Evolutionary conservation across 2,888 invertebrate species (phyloP).

Genomic region (Caenorhabditis afra): DNA sequence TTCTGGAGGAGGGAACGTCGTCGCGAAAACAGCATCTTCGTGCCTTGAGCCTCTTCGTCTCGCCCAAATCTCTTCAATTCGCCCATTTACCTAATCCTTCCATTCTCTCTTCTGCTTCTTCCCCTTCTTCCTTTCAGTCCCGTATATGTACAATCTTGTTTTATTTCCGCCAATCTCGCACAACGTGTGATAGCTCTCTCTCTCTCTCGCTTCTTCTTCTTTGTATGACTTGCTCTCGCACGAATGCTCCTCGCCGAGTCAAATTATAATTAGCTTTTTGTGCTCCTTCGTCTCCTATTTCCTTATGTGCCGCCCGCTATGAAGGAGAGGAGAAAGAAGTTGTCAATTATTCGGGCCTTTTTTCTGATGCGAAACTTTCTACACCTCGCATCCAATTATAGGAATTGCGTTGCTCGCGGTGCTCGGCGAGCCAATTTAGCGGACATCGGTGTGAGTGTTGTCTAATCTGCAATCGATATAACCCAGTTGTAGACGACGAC

Average conservation of each 20-base stretch:
- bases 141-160: conserved; percentile 15
- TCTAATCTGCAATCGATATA: conserved; percentile 53
- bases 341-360: conserved; percentile 49
- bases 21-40: conserved; percentile 23
- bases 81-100: conserved; percentile 43
- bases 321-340: too few relatives aligned
- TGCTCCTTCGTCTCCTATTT: conserved; percentile 47
- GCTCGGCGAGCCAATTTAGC: conserved; percentile 26
- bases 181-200: conserved; percentile 15
- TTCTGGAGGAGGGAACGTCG: conserved; percentile 8
- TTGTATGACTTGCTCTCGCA: conserved; percentile 38
- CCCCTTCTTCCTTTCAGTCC: background rate
- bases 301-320: conserved; percentile 32
- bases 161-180: conserved; percentile 2
- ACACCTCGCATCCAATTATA: background rate
- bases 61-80: conserved; percentile 27
- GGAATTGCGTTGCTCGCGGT: background rate
- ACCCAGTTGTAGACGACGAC: conserved; percentile 47
- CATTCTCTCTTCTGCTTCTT: conserved; percentile 6
- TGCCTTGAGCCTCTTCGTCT: background rate
- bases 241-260: conserved; percentile 51
- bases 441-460: conserved; percentile 37
- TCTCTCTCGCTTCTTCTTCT: background rate
- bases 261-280: conserved; percentile 59
- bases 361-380: background rate